Conservation (phyloP, 2,888 invertebrate species). For the Apodemia mormo region DNA sequence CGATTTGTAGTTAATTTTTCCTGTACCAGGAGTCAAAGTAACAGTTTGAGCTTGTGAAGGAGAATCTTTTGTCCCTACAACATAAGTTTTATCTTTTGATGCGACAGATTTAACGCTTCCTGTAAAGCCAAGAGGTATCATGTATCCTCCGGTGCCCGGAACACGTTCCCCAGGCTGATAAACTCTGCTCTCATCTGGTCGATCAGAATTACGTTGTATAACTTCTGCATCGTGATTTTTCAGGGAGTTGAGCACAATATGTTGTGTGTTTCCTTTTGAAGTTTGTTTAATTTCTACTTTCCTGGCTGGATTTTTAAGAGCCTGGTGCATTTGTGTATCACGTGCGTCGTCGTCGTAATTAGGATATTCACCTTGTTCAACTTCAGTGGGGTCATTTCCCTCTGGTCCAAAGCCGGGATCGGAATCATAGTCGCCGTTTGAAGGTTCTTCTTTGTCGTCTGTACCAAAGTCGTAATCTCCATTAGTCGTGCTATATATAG, state of each 20-base stretch:
- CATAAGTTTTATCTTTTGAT: conserved; percentile 81
- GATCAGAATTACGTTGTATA: conserved; percentile 80
- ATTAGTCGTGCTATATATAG: conserved; percentile 47
- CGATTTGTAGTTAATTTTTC: conserved; percentile 62
- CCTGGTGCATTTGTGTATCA: conserved; percentile 57
- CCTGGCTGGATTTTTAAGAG: conserved; percentile 54
- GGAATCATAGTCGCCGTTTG: conserved; percentile 66
- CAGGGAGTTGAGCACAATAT: conserved; percentile 82
- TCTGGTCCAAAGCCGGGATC: conserved; percentile 66
- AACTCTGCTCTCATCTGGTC: conserved; percentile 78
- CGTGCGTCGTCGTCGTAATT: conserved; percentile 82
- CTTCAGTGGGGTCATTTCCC: conserved; percentile 65
- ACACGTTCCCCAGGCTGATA: conserved; percentile 85
- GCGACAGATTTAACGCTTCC: conserved; percentile 86
- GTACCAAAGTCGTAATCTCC: conserved; percentile 60
- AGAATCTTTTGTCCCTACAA: conserved; percentile 79
- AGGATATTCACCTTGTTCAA: conserved; percentile 80
- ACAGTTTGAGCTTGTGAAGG: conserved; percentile 87
- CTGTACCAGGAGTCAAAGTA: conserved; percentile 73
- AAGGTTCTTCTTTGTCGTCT: conserved; percentile 58
- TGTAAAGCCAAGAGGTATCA: conserved; percentile 85
- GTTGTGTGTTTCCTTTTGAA: conserved; percentile 83
- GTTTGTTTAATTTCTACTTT: conserved; percentile 72
- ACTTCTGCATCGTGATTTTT: conserved; percentile 83
- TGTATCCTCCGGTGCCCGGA: conserved; percentile 85